Evolutionary conservation across 1,140 invertebrate species (phyloP), one percentile per base, ranked within the genome.

Genomic region (Trigoniulus corallinus): DNA sequence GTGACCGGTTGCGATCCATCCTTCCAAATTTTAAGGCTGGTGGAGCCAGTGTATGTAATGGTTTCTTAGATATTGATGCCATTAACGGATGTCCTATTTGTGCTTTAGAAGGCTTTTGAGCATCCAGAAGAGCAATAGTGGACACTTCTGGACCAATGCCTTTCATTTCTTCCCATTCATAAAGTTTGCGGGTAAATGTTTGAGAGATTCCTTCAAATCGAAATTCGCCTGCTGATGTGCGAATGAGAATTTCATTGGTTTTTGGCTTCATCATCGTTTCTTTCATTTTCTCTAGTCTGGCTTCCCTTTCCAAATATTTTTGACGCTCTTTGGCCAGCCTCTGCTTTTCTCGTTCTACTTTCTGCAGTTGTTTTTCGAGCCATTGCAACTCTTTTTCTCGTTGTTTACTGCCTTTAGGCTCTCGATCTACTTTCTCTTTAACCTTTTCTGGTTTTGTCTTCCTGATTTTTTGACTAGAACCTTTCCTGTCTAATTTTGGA

Each of bases 131-230:
- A 0, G 81, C 79, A 52, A 86, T 84, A 0, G 84, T 87, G 0
- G 83, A 87, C 0, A 77, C 76, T 64, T 85, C 83, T 0, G 80
- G 83, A 1, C 76, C 78, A 46, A 86, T 85, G 2, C 83, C 83
- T 44, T 77, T 68, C 25, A 82, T 79, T 54, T 86, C 84, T 62
- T 92, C 87, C 88, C 87, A 91, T 62, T 91, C 85, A 62, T 87
- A 86, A 0, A 91, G 69, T 61, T 88, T 88, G 34, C 82, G 78
- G 0, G 84, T 88, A 62, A 89, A 91, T 56, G 86, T 86, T 47
- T 83, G 75, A 18, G 82, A 86, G 53, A 87, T 86, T 0, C 86
- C 85, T 69, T 85, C 79, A 58, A 87, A 86, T 57, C 81, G 74
- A 60, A 84, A 82, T 40, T 83, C 79, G 7, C 84, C 84, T 0